Conservation (phyloP, 1,140 invertebrate species). For the Triops longicaudatus region DNA sequence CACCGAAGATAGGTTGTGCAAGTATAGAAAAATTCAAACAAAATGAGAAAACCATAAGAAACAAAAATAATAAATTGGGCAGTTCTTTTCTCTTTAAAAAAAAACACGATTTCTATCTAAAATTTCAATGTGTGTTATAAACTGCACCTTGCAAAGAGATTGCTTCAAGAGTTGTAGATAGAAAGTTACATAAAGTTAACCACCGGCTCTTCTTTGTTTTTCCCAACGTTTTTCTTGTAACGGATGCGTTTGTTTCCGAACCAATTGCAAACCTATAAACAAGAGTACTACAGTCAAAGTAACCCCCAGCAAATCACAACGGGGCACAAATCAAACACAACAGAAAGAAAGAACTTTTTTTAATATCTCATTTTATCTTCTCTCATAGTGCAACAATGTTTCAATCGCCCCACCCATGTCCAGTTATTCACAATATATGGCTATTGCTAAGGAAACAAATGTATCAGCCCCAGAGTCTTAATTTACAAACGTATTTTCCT, state of each 20-base stretch:
- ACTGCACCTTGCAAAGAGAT: conserved; percentile 10
- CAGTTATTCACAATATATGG: no score
- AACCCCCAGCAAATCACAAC: conserved; percentile 5
- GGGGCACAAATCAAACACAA: conserved; percentile 1
- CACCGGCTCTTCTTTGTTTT: conserved; percentile 14
- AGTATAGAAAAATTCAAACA: background rate
- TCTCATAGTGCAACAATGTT: background rate
- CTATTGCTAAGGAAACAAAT: no score
- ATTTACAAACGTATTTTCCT: background rate
- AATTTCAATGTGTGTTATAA: background rate
- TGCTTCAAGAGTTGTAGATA: background rate
- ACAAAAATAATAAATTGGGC: background rate
- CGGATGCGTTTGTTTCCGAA: conserved; percentile 14
- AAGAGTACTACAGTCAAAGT: conserved; percentile 3
- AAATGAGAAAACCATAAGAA: background rate
- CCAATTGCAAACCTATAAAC: conserved; percentile 15
- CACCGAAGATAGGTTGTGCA: background rate
- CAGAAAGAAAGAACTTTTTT: background rate
- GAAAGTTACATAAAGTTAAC: conserved; percentile 9
- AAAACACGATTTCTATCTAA: background rate
- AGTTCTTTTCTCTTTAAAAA: background rate
- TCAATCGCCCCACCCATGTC: no score
- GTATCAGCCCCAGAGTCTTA: background rate
- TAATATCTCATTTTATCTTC: background rate
- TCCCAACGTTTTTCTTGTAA: conserved; percentile 15